phyloP scores from a whole-genome alignment of 2,797 vertebrate genomes.

The Cottoperca gobio region DNA sequence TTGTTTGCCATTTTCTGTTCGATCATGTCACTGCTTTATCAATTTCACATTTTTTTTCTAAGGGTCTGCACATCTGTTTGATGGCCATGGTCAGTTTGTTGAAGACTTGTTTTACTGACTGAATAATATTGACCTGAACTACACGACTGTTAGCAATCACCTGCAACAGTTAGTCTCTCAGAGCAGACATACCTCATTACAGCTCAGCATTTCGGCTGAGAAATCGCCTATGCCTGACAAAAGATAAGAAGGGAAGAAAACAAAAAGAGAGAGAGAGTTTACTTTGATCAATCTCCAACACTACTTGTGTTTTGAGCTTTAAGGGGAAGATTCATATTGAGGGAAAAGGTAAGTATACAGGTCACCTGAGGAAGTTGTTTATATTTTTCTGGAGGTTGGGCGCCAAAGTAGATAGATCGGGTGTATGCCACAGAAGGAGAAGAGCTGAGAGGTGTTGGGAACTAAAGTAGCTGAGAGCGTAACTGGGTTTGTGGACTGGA shows the following conservation, averaged over 20 bases:
- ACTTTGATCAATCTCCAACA: conserved; percentile 44
- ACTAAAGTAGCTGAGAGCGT: conserved; percentile 18
- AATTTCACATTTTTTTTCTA: conserved; percentile 51
- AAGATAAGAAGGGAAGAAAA: conserved; percentile 49
- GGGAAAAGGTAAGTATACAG: conserved; percentile 51
- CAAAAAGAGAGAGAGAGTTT: conserved; percentile 48
- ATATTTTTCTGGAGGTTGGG: conserved; percentile 32
- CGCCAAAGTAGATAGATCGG: conserved; percentile 38
- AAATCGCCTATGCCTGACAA: conserved; percentile 55
- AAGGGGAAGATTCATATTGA: conserved; percentile 4
- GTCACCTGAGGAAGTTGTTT: conserved; percentile 65
- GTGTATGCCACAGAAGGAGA: conserved; percentile 12
- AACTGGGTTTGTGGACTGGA: conserved; percentile 33
- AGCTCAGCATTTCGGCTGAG: conserved; percentile 57
- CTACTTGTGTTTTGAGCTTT: conserved; percentile 11
- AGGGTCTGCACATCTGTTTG: conserved; percentile 41
- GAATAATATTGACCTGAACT: conserved; percentile 31
- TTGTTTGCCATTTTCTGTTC: conserved; percentile 32
- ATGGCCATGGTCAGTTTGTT: conserved; percentile 58
- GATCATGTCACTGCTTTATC: conserved; percentile 72
- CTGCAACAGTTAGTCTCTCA: conserved; percentile 37
- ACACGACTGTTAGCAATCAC: conserved; percentile 36
- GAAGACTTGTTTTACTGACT: conserved; percentile 22
- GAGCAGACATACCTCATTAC: conserved; percentile 65
- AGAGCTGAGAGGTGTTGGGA: conserved; percentile 25